Evolutionary conservation across 2,797 vertebrate genomes (phyloP).

Genomic region (Orientallactaga sibirica): DNA sequence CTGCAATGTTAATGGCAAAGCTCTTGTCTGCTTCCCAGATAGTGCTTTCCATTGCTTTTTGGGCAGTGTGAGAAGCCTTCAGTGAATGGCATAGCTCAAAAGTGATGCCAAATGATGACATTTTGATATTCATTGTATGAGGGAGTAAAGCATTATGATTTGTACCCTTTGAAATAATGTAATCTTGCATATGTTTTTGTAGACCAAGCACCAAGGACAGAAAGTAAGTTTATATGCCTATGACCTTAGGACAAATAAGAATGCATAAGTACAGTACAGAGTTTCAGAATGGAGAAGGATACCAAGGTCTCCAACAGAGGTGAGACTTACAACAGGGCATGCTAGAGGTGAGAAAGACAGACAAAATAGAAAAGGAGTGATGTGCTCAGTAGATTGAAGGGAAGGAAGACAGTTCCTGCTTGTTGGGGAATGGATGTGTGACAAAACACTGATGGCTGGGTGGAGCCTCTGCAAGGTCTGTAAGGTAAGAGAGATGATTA

Average conservation of each 20-base stretch:
- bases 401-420: background rate
- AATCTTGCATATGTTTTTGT: background rate
- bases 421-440: background rate
- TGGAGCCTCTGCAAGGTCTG: background rate
- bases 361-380: background rate
- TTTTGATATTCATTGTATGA: background rate
- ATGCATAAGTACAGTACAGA: background rate
- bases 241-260: background rate
- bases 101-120: background rate
- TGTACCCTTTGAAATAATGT: background rate
- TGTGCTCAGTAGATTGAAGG: background rate
- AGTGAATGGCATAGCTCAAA: background rate
- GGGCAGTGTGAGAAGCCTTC: background rate
- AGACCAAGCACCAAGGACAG: background rate
- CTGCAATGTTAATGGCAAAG: background rate
- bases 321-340: background rate
- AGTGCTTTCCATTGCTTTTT: background rate
- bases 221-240: background rate
- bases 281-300: background rate
- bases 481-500: background rate
- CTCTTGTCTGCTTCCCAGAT: background rate
- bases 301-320: background rate
- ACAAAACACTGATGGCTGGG: too few species aligned
- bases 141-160: background rate
- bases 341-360: background rate